Evolutionary conservation across 2,113 vertebrate species (phyloP).

Genomic region (Camelus bactrianus): DNA sequence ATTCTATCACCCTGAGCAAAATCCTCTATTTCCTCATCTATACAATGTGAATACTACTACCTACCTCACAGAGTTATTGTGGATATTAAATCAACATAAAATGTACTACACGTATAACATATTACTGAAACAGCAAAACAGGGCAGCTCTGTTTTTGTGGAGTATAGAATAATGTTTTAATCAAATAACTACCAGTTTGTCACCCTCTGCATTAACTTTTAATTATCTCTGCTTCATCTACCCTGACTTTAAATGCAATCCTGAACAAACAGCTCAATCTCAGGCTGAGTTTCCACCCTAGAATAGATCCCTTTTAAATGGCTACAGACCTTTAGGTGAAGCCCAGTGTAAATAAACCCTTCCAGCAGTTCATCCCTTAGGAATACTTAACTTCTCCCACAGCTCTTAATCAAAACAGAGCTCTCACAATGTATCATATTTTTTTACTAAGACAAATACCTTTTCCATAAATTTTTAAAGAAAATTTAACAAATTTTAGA

Average conservation of each 20-base stretch:
- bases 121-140: background rate
- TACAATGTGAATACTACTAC: conserved; percentile 9
- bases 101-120: background rate
- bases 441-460: background rate
- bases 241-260: background rate
- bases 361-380: no score
- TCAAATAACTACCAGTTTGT: conserved; percentile 28
- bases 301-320: background rate
- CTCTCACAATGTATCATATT: background rate
- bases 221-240: conserved; percentile 16
- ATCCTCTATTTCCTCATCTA: background rate
- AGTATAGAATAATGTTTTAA: background rate
- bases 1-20: background rate
- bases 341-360: no score
- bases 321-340: background rate
- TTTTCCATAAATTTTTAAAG: conserved; percentile 12
- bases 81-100: background rate
- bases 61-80: background rate
- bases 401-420: conserved; percentile 41
- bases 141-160: background rate
- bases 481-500: conserved; percentile 21
- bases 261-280: conserved; percentile 3
- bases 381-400: background rate
- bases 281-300: background rate
- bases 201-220: background rate